Base-by-base conservation (phyloP, 1,140 invertebrate genomes). In the Delia radicum region DNA sequence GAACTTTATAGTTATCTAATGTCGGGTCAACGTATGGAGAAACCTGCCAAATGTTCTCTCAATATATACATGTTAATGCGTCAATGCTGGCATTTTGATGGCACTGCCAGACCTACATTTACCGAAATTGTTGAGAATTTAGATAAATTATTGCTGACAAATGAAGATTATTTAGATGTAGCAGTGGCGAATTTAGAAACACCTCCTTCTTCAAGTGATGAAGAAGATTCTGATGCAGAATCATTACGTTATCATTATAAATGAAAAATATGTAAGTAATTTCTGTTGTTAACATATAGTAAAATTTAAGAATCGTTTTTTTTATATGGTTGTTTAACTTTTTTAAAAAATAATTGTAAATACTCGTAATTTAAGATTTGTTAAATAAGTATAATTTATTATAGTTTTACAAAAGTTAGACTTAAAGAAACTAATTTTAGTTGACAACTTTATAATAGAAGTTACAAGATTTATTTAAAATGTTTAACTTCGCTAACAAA, bases 21-120 rank as follows among this genome's bases (percentile, higher is more conserved):
- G 85, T 92, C 93, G 31, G 97, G 97, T 0, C 92, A 96, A 82
- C 89, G 97, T 79, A 98, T 99, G 96, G 95, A 97, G 82, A 95
- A 94, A 80, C 97, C 97, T n/a, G 91, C 94, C 0, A 95, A 95
- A 83, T 97, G 96, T 85, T 94, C 95, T 7, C 88, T 94, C 72
- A 95, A 98, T 89, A 94, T 98, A 85, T 97, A 96, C 84, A 93
- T 94, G 90, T 87, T 96, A 73, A 98, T 99, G 96, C 89, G 94
- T 31, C 93, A 96, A 74, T 98, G 96, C 83, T 99, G 97, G 97
- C 93, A 93, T 67, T 95, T 96, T 80, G 91, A 94, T 80, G 94
- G 96, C 1, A 91, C 90, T 63, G 92, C 95, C 78, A 89, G 97
- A 75, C 97, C 97, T 0, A 92, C 91, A 10, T 99, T 99, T 85